A percentile compares a stretch with the other conserved stretches of the same genome.
Conservation (phyloP, 2,113 vertebrate species). For the Callipepla californica region DNA sequence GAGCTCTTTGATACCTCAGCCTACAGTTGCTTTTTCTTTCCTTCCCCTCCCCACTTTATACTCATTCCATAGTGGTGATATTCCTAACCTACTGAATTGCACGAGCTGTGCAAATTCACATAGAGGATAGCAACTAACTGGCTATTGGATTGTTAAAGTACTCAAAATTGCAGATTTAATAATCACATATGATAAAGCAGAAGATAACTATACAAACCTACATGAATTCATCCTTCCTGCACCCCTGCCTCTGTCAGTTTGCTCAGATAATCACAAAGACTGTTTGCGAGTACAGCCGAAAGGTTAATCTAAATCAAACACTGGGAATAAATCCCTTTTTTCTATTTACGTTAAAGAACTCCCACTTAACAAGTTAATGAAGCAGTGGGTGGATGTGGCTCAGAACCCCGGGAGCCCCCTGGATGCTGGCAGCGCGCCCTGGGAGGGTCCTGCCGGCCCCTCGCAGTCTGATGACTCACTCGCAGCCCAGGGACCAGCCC, state of each 20-base stretch:
- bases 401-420: neutral
- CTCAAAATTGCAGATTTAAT: neutral
- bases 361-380: neutral
- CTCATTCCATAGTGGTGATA: neutral
- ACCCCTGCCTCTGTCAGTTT: neutral
- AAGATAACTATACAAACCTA: neutral
- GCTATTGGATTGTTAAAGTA: neutral
- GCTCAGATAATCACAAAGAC: neutral
- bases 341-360: neutral
- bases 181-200: neutral
- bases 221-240: neutral
- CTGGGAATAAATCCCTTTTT: neutral
- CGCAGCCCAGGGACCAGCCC: neutral
- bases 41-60: neutral
- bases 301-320: neutral
- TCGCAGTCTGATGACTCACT: neutral
- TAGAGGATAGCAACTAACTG: neutral
- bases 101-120: neutral
- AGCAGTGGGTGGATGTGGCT: neutral
- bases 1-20: slow-evolving; percentile 40
- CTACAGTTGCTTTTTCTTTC: neutral
- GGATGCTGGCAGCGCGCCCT: neutral
- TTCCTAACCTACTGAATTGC: neutral
- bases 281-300: neutral
- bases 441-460: neutral